Conservation (phyloP, 2,888 invertebrate genomes). For the Yponomeuta sedellus region DNA sequence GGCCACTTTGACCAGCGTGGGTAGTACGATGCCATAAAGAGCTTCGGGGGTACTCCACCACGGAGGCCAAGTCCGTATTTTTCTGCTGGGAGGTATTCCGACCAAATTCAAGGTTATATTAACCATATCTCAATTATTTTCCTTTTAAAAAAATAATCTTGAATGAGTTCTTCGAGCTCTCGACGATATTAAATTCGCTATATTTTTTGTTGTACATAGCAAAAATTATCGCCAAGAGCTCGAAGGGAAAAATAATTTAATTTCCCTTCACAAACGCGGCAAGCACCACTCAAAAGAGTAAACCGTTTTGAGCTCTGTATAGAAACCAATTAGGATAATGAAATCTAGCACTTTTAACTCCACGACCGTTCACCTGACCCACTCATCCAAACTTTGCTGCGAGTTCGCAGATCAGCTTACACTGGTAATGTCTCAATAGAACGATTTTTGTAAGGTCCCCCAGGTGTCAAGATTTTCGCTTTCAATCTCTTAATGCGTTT, state of each 20-base stretch:
- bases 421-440: constrained; percentile 18
- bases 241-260: constrained; percentile 61
- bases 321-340: constrained; percentile 67
- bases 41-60: no score
- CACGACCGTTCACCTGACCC: constrained; percentile 28
- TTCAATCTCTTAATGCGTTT: constrained; percentile 60
- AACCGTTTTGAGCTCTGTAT: constrained; percentile 54
- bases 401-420: not conserved
- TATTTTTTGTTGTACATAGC: no score
- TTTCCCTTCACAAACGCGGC: constrained; percentile 49
- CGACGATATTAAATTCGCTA: no score
- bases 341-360: constrained; percentile 32
- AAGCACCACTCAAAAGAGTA: constrained; percentile 57
- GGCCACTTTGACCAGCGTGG: no score
- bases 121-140: no score
- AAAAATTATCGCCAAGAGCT: constrained; percentile 41
- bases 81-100: no score
- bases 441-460: constrained; percentile 26
- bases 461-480: constrained; percentile 37
- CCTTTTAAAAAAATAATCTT: no score
- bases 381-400: not conserved
- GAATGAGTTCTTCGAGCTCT: no score
- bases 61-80: no score
- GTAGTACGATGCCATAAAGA: no score
- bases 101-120: no score